Conservation (phyloP, 1,140 invertebrate species). For the Pemphigus obesinymphae region DNA sequence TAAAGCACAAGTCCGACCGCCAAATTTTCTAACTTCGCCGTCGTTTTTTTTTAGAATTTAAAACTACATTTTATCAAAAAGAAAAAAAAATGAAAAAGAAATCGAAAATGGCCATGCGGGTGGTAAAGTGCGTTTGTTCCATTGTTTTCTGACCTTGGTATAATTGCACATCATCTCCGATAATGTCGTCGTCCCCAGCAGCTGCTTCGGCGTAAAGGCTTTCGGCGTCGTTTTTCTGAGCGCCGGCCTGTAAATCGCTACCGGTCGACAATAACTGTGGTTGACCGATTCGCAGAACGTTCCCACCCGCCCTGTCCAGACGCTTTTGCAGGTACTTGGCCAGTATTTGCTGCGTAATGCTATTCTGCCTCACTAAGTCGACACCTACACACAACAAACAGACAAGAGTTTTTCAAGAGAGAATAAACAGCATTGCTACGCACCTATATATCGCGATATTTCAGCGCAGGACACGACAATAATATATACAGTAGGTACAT, state of each 20-base stretch:
- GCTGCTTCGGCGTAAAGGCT: neutral
- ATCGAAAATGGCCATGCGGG: too few species aligned
- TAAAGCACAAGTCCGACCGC: too few species aligned
- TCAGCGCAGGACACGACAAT: too few species aligned
- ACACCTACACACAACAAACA: constrained; percentile 41
- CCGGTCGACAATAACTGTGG: constrained; percentile 43
- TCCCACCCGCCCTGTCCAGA: constrained; percentile 49
- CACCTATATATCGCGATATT: too few species aligned
- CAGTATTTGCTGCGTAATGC: constrained; percentile 66
- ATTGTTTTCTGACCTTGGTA: constrained; percentile 25
- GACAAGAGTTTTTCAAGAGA: constrained; percentile 15
- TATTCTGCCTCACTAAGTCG: constrained; percentile 64
- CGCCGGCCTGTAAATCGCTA: neutral
- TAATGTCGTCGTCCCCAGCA: neutral
- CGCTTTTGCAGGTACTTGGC: constrained; percentile 64
- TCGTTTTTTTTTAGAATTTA: too few species aligned
- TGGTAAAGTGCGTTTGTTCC: neutral
- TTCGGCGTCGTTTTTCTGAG: constrained; percentile 47
- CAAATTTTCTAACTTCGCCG: too few species aligned
- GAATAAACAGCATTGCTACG: neutral
- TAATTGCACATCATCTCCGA: neutral
- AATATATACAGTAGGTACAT: too few species aligned
- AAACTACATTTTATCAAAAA: neutral
- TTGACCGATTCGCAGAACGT: constrained; percentile 46
- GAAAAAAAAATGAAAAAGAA: neutral